Base-by-base conservation (phyloP, 2,113 vertebrate species). In the Corvus cornix region DNA sequence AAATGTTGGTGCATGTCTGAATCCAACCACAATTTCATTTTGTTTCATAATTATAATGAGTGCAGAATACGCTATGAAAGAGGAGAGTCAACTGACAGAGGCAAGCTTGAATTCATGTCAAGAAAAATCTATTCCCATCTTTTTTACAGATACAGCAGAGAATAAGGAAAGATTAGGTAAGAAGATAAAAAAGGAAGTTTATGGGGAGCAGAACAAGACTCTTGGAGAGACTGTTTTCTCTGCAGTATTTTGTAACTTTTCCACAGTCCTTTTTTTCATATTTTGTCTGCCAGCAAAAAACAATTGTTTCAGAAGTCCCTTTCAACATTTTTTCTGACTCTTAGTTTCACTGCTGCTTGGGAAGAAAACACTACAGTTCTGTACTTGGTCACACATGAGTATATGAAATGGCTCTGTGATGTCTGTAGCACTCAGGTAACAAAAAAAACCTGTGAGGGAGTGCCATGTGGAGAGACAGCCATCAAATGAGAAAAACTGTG, bases 391-490 rank as follows among this genome's bases (percentile, higher is more conserved):
- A 27, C 37, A 74, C 15, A 66, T 4, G 67, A 63, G 76, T 86
- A 13, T 35, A 60, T 14, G 9, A 89, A 76, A 66, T 43, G 20
- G 16, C 6, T 79, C 39, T 3, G 0, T 26, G 20, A 30, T 39
- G 14, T 31, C 41, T 43, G 22, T 6, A 3, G 39, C 1, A 1
- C 19, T 53, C 24, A 19, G 23, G 31, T 55, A 79, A 52, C 17
- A 19, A n/a, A 66, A 26, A 39, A 74, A 59, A 69, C 0, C 3
- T 5, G 39, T 0, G 0, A 43, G 3, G 26, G 19, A 62, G 8
- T 35, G n/a, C 10, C 22, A 15, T 17, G 12, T 31, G 22, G 16
- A 87, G 19, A 73, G 18, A 56, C 5, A 66, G n/a, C 13, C 46
- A 69, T 49, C n/a, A 66, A 2, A 9, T 15, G 6, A 48, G 23